Evolutionary conservation across 2,888 invertebrate species (phyloP), one percentile per base, ranked within the genome.

Genomic region (Linnaemya tessellans): DNA sequence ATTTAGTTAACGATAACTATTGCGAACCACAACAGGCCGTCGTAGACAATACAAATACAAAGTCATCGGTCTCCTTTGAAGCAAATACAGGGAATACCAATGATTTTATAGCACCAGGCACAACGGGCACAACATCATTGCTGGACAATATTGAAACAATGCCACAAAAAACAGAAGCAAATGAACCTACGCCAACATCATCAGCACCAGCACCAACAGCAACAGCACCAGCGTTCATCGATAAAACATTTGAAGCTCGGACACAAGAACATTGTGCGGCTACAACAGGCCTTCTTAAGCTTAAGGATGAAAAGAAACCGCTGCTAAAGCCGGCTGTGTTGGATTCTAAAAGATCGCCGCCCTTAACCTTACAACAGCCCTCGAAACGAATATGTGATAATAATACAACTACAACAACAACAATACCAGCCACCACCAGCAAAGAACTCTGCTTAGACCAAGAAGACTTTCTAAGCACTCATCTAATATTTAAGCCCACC

Each of bases 1-100:
- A 88, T 87, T 84, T 87, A 75, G 83, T 84, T 71, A 87, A 78
- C 83, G 80, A 87, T 86, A 87, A 75, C 54, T 81, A 64, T 70
- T 75, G 75, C 49, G 83, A 82, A 80, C 83, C 84, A 38, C 65
- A 80, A 67, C 58, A 67, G 65, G 81, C 73, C 51, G n/a, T 70
- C 64, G 62, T 81, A 71, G 71, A 73, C 82, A 74, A 83, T 67
- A 71, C 80, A 65, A 74, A 81, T 67, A 71, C 74, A 65, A 77
- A 67, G 56, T 30, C 58, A 75, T 71, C 85, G 73, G 71, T 71
- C 65, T 58, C 60, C 68, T 83, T 84, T 80, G 73, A 74, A 67
- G 70, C 54, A 51, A 75, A 75, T 77, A 58, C 68, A 77, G 64
- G 73, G 62, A 68, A 79, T 83, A 65, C 75, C 79, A 43, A 79